These are phyloP conservation scores for Zaprionus inermis DNA, from an alignment of 1,140 invertebrate species.

Conservation along the genomic window DNA sequence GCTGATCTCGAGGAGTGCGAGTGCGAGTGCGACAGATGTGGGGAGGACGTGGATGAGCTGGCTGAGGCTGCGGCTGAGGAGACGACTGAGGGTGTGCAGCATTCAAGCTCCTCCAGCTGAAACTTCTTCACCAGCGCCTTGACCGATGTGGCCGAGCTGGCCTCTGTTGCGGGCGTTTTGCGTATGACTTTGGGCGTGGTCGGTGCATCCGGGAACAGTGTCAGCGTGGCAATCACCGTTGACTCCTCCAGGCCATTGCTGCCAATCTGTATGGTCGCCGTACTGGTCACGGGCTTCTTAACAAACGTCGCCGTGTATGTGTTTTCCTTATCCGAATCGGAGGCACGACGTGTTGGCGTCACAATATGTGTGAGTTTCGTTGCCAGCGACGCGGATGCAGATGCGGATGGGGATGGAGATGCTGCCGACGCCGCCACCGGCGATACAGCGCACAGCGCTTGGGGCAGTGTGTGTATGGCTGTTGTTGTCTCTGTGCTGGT, in stretches of 20 bases:
- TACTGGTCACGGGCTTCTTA: conserved; percentile 59
- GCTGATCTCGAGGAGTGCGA: not conserved
- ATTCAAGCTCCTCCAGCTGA: conserved; percentile 70
- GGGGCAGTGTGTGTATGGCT: conserved; percentile 63
- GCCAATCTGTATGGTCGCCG: conserved; percentile 64
- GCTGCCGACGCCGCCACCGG: conserved; percentile 30
- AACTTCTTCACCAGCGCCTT: conserved; percentile 83
- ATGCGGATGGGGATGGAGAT: not conserved
- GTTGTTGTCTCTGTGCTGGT: conserved; percentile 60
- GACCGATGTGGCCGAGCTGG: conserved; percentile 74
- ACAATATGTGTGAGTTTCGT: conserved; percentile 67
- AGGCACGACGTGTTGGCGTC: conserved; percentile 69
- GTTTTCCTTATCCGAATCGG: conserved; percentile 82
- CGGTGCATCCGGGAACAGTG: conserved; percentile 86
- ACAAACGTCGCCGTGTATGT: conserved; percentile 76
- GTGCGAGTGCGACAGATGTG: not conserved
- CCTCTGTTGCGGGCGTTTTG: conserved; percentile 74
- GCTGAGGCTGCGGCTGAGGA: not conserved
- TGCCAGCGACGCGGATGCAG: conserved; percentile 2
- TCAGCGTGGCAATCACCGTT: conserved; percentile 70
- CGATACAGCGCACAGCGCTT: conserved; percentile 29
- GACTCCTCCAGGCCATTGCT: conserved; percentile 63
- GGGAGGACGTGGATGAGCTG: not conserved
- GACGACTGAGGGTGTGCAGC: conserved; percentile 3
- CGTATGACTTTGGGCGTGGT: conserved; percentile 86